phyloP scores from a whole-genome alignment of 2,888 invertebrate species.

The Lasioglossum calceatum region DNA sequence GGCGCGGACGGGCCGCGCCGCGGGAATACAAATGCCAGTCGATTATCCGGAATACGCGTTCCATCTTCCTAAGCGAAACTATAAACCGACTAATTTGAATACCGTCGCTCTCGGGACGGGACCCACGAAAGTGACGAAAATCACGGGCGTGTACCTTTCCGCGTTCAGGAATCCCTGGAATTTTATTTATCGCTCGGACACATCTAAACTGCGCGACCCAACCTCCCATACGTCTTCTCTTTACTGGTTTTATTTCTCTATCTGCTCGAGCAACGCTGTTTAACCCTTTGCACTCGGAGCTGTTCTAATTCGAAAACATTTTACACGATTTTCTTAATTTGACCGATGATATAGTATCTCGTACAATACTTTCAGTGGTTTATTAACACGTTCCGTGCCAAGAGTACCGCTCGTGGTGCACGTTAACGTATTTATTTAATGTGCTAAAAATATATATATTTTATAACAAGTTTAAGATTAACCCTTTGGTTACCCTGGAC shows the following conservation, averaged over 20 bases:
- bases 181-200: conserved; percentile 39
- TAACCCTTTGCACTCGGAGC: not conserved
- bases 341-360: too few species aligned
- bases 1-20: conserved; percentile 45
- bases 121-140: conserved; percentile 51
- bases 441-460: too few species aligned
- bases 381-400: too few species aligned
- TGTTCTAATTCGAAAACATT: too few species aligned
- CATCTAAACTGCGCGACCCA: conserved; percentile 39
- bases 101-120: conserved; percentile 38
- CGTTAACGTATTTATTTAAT: too few species aligned
- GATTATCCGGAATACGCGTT: conserved; percentile 61
- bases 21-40: conserved; percentile 72
- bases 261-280: conserved; percentile 14
- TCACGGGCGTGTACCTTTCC: not conserved
- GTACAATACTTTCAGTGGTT: too few species aligned
- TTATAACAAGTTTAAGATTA: too few species aligned
- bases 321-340: too few species aligned
- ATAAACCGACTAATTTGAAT: conserved; percentile 72
- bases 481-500: too few species aligned
- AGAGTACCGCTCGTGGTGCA: too few species aligned
- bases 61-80: conserved; percentile 68
- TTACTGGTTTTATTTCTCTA: conserved; percentile 39
- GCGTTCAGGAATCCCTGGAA: conserved; percentile 15
- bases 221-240: conserved; percentile 14